These are phyloP conservation scores for Mellivora capensis DNA, from an alignment of 2,113 vertebrate species.

Conservation along the genomic window DNA sequence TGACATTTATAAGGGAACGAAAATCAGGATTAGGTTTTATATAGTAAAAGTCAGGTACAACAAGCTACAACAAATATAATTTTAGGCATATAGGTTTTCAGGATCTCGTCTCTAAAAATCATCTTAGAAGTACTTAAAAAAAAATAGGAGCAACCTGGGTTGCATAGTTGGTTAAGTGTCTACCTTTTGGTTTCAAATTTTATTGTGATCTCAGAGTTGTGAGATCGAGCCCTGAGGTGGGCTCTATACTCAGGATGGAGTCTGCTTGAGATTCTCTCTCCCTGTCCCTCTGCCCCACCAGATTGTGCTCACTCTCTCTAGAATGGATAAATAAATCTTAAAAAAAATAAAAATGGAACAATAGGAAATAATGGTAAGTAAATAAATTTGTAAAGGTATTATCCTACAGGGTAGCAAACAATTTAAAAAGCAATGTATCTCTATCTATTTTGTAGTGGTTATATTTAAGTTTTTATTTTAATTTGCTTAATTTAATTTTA, in stretches of 20 bases:
- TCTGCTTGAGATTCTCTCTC: neutral
- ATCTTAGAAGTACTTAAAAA: neutral
- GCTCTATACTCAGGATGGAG: neutral
- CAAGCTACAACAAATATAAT: neutral
- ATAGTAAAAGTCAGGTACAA: neutral
- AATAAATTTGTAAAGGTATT: neutral
- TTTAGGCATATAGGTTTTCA: neutral
- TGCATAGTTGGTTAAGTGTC: neutral
- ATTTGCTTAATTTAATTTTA: neutral
- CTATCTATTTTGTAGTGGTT: neutral
- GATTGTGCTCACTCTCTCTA: neutral
- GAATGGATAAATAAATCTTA: neutral
- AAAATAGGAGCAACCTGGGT: neutral
- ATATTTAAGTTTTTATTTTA: neutral
- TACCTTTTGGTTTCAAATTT: neutral
- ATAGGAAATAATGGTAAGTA: neutral
- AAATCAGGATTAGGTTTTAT: neutral
- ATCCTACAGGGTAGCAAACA: neutral
- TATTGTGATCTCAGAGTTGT: neutral
- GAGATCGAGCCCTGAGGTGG: fast-evolving
- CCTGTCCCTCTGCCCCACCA: neutral
- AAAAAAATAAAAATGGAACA: neutral
- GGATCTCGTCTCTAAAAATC: neutral
- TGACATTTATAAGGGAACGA: neutral
- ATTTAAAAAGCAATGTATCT: neutral